A percentile compares a stretch with the other conserved stretches of the same genome.
Evolutionary conservation across 2,888 invertebrate species (phyloP).

Genomic region (Bombylius major): DNA sequence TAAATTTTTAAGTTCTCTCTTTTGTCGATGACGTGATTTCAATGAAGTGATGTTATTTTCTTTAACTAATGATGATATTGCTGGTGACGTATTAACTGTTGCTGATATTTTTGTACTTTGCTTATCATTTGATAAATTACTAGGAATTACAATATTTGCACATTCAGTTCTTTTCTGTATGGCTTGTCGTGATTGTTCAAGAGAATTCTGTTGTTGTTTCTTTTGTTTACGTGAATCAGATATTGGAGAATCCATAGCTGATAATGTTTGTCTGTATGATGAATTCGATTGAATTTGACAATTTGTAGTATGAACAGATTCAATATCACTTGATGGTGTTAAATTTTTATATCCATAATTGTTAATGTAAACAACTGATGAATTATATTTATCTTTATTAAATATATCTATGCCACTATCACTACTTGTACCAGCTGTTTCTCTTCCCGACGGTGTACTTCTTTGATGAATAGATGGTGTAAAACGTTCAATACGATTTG

Average conservation of each 20-base stretch:
- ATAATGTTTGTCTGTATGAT: not conserved
- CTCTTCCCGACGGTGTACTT: not conserved
- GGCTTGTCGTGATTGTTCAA: not conserved
- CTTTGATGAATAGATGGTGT: not conserved
- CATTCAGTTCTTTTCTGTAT: not conserved
- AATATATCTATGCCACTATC: not conserved
- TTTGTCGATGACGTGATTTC: no score
- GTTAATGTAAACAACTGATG: slow-evolving; percentile 8
- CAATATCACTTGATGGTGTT: slow-evolving; percentile 11
- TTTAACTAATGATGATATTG: no score
- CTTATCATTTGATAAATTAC: no score
- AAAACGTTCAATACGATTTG: not conserved
- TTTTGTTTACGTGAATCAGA: not conserved
- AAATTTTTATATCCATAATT: not conserved
- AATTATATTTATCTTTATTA: not conserved
- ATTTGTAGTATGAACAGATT: slow-evolving; percentile 2
- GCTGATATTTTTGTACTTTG: no score
- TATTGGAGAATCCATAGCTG: no score
- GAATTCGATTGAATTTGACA: not conserved
- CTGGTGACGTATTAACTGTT: no score
- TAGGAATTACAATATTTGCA: not conserved
- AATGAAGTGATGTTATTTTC: no score
- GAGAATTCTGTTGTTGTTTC: not conserved
- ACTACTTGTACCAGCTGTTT: not conserved
- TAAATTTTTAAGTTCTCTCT: not conserved